phyloP scores from a whole-genome alignment of 1,140 invertebrate species.

The Zaprionus taronus region DNA sequence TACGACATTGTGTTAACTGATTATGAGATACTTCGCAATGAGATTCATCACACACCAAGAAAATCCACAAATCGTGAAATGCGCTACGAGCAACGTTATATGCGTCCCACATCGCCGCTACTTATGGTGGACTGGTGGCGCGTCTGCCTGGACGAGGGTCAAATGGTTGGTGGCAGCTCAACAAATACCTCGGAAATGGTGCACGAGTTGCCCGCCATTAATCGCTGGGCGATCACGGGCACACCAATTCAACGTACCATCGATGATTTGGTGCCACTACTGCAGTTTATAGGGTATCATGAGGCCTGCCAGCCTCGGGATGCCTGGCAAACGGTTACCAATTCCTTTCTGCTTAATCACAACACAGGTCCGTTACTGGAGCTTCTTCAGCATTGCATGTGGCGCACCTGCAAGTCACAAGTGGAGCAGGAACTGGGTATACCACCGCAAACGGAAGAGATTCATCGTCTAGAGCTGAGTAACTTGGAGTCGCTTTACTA shows the following conservation, averaged over 20 bases:
- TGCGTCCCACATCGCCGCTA: slow-evolving; percentile 86
- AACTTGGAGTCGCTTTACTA: slow-evolving; percentile 86
- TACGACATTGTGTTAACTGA: slow-evolving; percentile 92
- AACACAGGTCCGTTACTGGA: slow-evolving; percentile 79
- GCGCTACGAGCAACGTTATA: slow-evolving; percentile 60
- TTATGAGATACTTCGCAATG: slow-evolving; percentile 88
- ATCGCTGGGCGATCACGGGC: slow-evolving; percentile 92
- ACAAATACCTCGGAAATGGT: slow-evolving; percentile 85
- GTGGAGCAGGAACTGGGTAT: slow-evolving; percentile 87
- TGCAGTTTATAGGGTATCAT: slow-evolving; percentile 87
- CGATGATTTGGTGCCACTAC: slow-evolving; percentile 89
- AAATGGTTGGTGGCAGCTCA: slow-evolving; percentile 89
- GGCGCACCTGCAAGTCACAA: slow-evolving; percentile 87
- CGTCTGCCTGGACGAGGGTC: slow-evolving; percentile 92
- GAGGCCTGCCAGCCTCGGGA: slow-evolving; percentile 47
- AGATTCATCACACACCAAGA: slow-evolving; percentile 85
- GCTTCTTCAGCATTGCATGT: slow-evolving; percentile 87
- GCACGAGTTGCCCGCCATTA: slow-evolving; percentile 88
- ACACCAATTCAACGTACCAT: slow-evolving; percentile 89
- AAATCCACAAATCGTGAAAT: slow-evolving; percentile 57
- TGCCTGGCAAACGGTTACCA: slow-evolving; percentile 87
- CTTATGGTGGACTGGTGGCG: slow-evolving; percentile 91
- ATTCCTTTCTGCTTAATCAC: slow-evolving; percentile 85
- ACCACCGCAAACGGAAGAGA: slow-evolving; percentile 84
- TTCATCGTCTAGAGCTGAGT: slow-evolving; percentile 85